Evolutionary conservation across 1,140 invertebrate genomes (phyloP).

Genomic region (Sitophilus oryzae): DNA sequence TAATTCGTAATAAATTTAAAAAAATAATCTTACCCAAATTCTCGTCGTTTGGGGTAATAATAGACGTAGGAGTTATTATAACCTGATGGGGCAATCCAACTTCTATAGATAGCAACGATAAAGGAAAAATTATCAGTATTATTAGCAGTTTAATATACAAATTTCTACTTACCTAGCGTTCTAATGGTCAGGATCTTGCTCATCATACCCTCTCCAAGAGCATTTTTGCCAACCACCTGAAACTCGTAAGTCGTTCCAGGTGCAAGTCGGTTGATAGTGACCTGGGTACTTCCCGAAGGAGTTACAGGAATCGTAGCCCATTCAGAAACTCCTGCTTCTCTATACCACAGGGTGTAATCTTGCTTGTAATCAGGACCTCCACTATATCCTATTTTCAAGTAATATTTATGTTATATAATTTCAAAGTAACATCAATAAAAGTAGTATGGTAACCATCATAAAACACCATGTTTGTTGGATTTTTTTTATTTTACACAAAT

Average conservation of each 20-base stretch:
- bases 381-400: constrained; percentile 60
- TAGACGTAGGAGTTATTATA: constrained; percentile 42
- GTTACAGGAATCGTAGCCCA: constrained; percentile 92
- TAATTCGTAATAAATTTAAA: no score
- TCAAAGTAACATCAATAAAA: no score
- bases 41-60: constrained; percentile 54
- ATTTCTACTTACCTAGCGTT: constrained; percentile 72
- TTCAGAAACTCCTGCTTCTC: constrained; percentile 72
- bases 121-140: neutral
- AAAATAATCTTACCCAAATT: constrained; percentile 56
- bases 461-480: no score
- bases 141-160: no score
- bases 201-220: constrained; percentile 89
- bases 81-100: constrained; percentile 52
- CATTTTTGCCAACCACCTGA: constrained; percentile 91
- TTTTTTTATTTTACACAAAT: no score
- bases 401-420: no score
- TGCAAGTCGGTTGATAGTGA: constrained; percentile 84
- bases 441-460: no score
- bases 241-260: constrained; percentile 93
- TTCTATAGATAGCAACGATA: constrained; percentile 39
- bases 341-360: constrained; percentile 89
- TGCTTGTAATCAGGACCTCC: constrained; percentile 91
- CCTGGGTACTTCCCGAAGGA: constrained; percentile 79
- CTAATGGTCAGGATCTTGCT: constrained; percentile 85